These are phyloP conservation scores for Cyphomyrus discorhynchus DNA, from an alignment of 2,113 vertebrate species.

Conservation along the genomic window DNA sequence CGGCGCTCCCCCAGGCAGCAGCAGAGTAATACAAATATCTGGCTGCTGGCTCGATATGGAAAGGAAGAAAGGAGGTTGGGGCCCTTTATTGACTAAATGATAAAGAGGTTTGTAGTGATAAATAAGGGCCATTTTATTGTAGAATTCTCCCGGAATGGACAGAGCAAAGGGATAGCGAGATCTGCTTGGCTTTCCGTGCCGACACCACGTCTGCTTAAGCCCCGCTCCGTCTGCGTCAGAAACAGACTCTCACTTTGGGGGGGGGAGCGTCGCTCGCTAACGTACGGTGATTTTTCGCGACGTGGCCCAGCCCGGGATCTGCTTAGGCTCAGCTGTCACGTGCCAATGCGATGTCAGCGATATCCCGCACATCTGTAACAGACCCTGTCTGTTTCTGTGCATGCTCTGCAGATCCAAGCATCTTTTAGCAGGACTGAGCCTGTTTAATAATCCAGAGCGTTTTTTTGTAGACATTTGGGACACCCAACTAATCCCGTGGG, in stretches of 20 bases:
- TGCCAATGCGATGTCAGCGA: background rate
- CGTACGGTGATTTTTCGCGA: conserved; percentile 14
- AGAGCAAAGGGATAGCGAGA: conserved; percentile 76
- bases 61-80: conserved; percentile 79
- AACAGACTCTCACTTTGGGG: conserved; percentile 52
- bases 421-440: background rate
- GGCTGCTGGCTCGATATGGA: conserved; percentile 88
- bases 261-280: background rate
- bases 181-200: conserved; percentile 59
- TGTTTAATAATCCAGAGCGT: background rate
- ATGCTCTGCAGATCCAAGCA: background rate
- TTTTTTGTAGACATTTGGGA: background rate
- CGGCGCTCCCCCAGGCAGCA: conserved; percentile 85
- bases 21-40: conserved; percentile 99
- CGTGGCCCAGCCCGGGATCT: conserved; percentile 40
- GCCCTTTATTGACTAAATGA: conserved; percentile 99
- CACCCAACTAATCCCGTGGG: background rate
- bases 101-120: conserved; percentile 99
- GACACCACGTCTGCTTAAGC: conserved; percentile 78
- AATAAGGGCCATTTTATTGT: conserved; percentile 99
- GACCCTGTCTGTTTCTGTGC: background rate
- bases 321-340: background rate
- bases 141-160: conserved; percentile 99
- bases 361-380: background rate
- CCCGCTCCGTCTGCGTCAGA: conserved; percentile 56